Evolutionary conservation across 2,113 vertebrate genomes (phyloP).

Genomic region (Emydura subglobosa): DNA sequence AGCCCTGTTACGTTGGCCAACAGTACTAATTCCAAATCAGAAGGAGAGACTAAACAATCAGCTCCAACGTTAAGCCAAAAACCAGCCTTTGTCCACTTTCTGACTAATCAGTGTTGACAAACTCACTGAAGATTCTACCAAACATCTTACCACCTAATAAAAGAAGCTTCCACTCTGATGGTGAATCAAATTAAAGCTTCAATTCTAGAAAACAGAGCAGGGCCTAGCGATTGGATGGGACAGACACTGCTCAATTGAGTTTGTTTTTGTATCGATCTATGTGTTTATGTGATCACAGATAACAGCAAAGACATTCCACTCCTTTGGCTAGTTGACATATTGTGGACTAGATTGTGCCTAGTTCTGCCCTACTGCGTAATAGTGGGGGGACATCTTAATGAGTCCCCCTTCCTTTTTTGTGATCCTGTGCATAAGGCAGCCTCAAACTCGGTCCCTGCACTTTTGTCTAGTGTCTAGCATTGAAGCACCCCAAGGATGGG

Average conservation of each 20-base stretch:
- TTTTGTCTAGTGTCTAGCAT: rapidly evolving
- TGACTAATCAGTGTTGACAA: neutral
- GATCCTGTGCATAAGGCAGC: neutral
- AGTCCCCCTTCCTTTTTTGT: neutral
- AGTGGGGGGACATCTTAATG: neutral
- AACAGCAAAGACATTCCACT: neutral
- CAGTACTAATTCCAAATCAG: neutral
- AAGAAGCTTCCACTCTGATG: neutral
- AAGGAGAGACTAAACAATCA: neutral
- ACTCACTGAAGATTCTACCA: neutral
- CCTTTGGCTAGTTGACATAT: neutral
- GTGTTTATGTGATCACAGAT: neutral
- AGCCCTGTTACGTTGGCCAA: neutral
- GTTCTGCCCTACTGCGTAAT: neutral
- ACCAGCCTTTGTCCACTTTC: neutral
- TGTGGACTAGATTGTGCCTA: neutral
- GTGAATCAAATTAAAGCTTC: neutral
- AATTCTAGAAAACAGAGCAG: neutral
- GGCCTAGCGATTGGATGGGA: neutral
- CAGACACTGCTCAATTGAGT: neutral
- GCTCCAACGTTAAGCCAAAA: neutral
- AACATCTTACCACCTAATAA: neutral
- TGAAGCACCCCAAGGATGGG: neutral
- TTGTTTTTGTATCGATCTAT: neutral
- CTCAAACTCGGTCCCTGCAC: neutral